Evolutionary conservation across 2,888 invertebrate genomes (phyloP).

Genomic region (Ichneumoninae sp.): DNA sequence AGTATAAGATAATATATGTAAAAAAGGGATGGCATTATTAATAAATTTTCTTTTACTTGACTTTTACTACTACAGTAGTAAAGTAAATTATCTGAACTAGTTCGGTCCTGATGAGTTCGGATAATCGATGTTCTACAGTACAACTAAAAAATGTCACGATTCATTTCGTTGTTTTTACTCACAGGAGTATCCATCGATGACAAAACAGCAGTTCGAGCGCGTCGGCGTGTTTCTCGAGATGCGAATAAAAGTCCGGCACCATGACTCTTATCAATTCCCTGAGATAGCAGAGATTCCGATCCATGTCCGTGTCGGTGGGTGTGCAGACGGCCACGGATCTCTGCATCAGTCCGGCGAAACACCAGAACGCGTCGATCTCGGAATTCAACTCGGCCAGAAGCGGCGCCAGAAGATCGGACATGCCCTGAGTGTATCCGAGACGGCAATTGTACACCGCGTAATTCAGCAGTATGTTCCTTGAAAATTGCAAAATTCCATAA

Average conservation of each 20-base stretch:
- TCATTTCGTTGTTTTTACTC: neutral
- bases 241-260: conserved; percentile 95
- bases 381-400: conserved; percentile 96
- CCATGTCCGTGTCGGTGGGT: conserved; percentile 97
- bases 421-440: conserved; percentile 96
- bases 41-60: too few species aligned
- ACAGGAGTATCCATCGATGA: conserved; percentile 94
- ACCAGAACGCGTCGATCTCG: conserved; percentile 99
- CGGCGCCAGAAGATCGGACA: conserved; percentile 98
- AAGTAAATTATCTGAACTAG: too few species aligned
- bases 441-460: conserved; percentile 96
- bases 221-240: conserved; percentile 93
- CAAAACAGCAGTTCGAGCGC: conserved; percentile 96
- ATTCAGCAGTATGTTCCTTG: conserved; percentile 94
- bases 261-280: conserved; percentile 94
- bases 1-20: too few species aligned
- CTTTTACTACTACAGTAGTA: too few species aligned
- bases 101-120: too few species aligned
- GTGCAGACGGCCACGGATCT: conserved; percentile 97
- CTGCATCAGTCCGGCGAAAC: conserved; percentile 98
- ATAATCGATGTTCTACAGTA: too few species aligned
- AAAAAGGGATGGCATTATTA: too few species aligned
- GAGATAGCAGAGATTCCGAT: conserved; percentile 94
- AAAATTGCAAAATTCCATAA: neutral
- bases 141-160: neutral